phyloP scores from a whole-genome alignment of 2,113 vertebrate species.

The Colaptes auratus region DNA sequence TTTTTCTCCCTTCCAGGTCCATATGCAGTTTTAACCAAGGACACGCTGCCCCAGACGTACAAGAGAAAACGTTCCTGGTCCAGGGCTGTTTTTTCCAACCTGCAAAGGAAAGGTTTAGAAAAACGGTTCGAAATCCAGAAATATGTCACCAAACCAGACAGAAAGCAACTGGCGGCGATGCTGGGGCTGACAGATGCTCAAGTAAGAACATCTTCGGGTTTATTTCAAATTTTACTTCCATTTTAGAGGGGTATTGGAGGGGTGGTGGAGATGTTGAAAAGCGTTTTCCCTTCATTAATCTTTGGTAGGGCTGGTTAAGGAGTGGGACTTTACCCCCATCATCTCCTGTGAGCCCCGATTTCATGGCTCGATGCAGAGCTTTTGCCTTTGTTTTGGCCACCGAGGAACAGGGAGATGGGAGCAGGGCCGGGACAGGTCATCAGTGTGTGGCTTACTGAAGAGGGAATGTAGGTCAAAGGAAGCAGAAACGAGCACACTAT shows the following conservation, averaged over 20 bases:
- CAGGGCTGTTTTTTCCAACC: constrained; percentile 95
- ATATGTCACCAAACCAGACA: constrained; percentile 97
- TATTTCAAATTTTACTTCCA: neutral
- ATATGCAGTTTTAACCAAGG: constrained; percentile 95
- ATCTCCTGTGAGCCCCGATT: neutral
- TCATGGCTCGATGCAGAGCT: neutral
- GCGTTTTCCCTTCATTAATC: neutral
- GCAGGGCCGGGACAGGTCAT: neutral
- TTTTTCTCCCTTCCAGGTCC: constrained; percentile 80
- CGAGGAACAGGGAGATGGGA: neutral
- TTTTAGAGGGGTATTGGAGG: neutral
- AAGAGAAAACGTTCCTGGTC: constrained; percentile 99
- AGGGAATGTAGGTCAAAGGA: constrained; percentile 62
- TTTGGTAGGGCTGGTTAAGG: neutral
- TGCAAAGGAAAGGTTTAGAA: constrained; percentile 97
- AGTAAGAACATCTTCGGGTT: constrained; percentile 72
- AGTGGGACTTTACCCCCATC: neutral
- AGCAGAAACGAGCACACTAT: constrained; percentile 30
- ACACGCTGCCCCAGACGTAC: constrained; percentile 98
- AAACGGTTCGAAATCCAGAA: constrained; percentile 99
- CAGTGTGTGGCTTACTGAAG: neutral
- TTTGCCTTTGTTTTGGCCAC: constrained; percentile 46
- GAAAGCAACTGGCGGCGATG: constrained; percentile 98
- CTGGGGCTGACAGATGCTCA: constrained; percentile 97
- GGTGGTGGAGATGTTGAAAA: neutral